Evolutionary conservation across 2,888 invertebrate species (phyloP).

Genomic region (Clitarchus hookeri): DNA sequence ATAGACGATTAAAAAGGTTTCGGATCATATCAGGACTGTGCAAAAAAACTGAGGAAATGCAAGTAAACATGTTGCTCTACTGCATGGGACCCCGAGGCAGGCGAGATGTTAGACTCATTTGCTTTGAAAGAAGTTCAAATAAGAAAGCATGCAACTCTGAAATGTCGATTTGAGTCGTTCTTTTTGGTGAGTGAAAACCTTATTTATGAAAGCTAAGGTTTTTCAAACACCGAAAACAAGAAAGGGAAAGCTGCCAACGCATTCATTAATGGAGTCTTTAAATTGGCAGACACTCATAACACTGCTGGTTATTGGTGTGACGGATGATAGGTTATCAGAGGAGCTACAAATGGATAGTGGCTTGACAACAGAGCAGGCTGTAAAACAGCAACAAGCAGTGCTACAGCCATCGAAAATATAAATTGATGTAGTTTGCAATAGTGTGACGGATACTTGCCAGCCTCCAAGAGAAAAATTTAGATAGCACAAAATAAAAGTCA

Average conservation of each 20-base stretch:
- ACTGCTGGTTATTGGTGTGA: neutral
- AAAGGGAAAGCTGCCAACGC: neutral
- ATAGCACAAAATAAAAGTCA: neutral
- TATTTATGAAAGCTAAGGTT: neutral
- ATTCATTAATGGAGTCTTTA: neutral
- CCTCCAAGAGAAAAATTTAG: neutral
- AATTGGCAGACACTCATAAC: neutral
- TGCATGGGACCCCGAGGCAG: slow-evolving; percentile 5
- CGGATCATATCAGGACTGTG: neutral
- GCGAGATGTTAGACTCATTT: neutral
- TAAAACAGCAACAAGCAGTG: neutral
- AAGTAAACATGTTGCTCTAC: neutral
- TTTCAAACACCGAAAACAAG: neutral
- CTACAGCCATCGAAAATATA: neutral
- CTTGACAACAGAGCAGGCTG: neutral
- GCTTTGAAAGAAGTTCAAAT: neutral
- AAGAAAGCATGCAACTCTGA: neutral
- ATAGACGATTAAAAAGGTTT: neutral
- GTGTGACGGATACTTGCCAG: neutral
- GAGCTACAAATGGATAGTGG: too few species aligned
- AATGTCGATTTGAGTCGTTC: neutral
- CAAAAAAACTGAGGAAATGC: neutral
- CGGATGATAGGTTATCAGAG: neutral
- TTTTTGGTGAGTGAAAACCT: neutral
- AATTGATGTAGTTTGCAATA: neutral